These are phyloP conservation scores for Cryptotermes secundus DNA, from an alignment of 1,140 invertebrate genomes.

Conservation along the genomic window DNA sequence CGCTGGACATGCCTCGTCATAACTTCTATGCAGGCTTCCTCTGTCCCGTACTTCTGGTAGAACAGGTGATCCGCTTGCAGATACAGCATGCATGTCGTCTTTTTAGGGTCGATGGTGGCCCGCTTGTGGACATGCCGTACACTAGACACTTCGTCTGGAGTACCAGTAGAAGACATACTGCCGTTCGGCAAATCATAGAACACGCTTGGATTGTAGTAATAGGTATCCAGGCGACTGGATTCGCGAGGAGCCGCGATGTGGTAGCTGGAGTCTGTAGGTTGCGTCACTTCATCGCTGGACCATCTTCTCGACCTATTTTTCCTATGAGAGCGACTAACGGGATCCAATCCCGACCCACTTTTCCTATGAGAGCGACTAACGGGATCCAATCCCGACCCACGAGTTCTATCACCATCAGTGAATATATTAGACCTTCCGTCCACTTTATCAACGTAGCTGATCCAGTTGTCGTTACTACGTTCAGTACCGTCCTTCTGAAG, in stretches of 20 bases:
- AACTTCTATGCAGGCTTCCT: conserved; percentile 92
- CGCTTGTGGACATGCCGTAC: conserved; percentile 53
- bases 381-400: not conserved
- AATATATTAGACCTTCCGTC: no score
- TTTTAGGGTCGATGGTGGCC: conserved; percentile 72
- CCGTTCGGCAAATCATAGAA: not conserved
- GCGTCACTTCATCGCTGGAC: not conserved
- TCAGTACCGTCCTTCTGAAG: conserved; percentile 1
- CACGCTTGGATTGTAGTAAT: conserved; percentile 30
- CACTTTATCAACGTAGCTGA: not conserved
- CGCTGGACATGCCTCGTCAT: conserved; percentile 93
- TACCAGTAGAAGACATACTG: no score
- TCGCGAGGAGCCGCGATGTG: no score
- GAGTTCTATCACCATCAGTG: no score
- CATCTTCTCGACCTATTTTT: not conserved
- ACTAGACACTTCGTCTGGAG: not conserved
- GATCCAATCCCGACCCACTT: not conserved
- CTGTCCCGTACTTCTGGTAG: conserved; percentile 86
- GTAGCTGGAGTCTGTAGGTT: not conserved
- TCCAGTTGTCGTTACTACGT: not conserved
- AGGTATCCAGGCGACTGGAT: no score
- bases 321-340: not conserved
- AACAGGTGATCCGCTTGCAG: conserved; percentile 94
- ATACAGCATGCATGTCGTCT: conserved; percentile 78
- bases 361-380: not conserved